Percentiles rank a stretch among this genome's conserved stretches.
Evolutionary conservation across 2,888 invertebrate genomes (phyloP).

Genomic region (Perizoma flavofasciatum): DNA sequence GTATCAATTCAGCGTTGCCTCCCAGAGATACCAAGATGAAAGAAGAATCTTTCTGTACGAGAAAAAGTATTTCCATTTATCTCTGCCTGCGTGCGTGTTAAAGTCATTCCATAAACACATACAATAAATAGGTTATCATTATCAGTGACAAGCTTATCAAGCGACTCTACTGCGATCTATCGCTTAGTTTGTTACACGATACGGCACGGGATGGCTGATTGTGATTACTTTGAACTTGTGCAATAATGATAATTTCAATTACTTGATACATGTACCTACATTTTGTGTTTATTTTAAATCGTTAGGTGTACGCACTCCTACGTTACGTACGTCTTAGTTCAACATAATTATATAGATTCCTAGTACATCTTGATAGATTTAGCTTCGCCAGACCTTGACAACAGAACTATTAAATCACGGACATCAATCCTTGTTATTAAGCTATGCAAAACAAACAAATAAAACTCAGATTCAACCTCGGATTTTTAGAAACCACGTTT

Average conservation of each 20-base stretch:
- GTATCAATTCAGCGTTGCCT: too few species aligned
- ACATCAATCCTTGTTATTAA: neutral
- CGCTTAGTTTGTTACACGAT: conserved; percentile 11
- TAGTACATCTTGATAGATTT: too few species aligned
- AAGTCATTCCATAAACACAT: conserved; percentile 13
- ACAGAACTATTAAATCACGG: neutral
- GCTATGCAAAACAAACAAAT: neutral
- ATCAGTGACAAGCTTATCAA: conserved; percentile 10
- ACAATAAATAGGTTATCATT: conserved; percentile 15
- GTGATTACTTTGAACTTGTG: conserved; percentile 3
- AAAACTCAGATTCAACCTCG: conserved; percentile 1
- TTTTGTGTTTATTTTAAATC: too few species aligned
- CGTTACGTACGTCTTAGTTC: too few species aligned
- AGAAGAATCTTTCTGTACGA: too few species aligned
- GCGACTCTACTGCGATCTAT: conserved; percentile 5
- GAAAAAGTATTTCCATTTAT: neutral
- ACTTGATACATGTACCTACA: too few species aligned
- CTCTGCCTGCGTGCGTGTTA: neutral
- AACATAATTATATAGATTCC: too few species aligned
- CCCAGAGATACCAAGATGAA: too few species aligned
- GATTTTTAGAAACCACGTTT: conserved; percentile 16
- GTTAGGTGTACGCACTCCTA: too few species aligned
- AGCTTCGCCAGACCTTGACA: too few species aligned
- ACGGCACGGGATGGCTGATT: conserved; percentile 17
- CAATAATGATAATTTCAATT: too few species aligned